These are phyloP conservation scores for Ceratosolen fusciceps DNA, from an alignment of 1,140 invertebrate genomes.

Conservation along the genomic window DNA sequence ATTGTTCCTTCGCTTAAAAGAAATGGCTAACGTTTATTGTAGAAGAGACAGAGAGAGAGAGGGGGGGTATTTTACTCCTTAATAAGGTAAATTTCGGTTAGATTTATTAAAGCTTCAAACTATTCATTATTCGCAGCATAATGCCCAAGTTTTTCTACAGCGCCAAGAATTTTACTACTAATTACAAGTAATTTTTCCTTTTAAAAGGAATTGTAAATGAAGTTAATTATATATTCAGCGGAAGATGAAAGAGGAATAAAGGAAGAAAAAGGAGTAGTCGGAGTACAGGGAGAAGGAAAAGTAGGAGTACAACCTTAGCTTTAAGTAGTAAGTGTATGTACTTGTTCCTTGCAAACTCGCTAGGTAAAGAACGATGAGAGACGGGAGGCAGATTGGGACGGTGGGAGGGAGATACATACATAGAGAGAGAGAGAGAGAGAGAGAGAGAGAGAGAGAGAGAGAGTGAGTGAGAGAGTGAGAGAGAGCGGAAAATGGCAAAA, in stretches of 20 bases:
- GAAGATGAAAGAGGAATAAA: not conserved
- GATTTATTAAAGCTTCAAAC: not conserved
- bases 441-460: slow-evolving; percentile 16
- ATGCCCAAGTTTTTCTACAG: not conserved
- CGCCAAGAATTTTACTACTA: not conserved
- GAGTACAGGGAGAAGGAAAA: slow-evolving; percentile 17
- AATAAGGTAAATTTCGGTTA: not conserved
- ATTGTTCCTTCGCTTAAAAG: too few relatives aligned
- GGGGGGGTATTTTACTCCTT: not conserved
- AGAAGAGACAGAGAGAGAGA: too few relatives aligned
- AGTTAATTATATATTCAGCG: slow-evolving; percentile 44
- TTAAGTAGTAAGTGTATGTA: slow-evolving; percentile 46
- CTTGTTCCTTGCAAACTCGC: slow-evolving; percentile 9
- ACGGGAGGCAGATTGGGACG: not conserved
- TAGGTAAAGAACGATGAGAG: not conserved
- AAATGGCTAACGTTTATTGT: too few relatives aligned
- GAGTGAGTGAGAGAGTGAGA: not conserved
- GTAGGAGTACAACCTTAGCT: slow-evolving; percentile 38
- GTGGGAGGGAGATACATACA: too few relatives aligned
- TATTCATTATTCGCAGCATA: not conserved
- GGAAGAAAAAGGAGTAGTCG: not conserved
- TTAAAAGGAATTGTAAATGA: slow-evolving; percentile 14
- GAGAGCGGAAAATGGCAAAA: slow-evolving; percentile 34
- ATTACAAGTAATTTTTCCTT: slow-evolving; percentile 5
- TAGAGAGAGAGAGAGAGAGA: not conserved